Conservation (phyloP, 1,140 invertebrate genomes). For the Drosophila trapezifrons region DNA sequence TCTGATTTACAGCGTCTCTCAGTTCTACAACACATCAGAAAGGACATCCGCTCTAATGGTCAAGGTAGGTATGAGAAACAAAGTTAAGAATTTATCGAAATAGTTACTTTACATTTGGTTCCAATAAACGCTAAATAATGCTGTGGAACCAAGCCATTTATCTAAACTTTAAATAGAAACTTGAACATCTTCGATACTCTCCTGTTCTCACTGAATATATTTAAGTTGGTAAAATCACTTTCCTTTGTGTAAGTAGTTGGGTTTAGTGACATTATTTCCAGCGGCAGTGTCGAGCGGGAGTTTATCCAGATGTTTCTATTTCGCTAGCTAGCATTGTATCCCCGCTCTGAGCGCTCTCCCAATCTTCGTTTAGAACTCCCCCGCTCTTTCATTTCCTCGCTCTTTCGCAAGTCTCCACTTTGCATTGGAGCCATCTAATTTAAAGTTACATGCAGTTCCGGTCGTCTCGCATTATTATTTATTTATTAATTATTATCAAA, state of each 20-base stretch:
- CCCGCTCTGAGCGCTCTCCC: no score
- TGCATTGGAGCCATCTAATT: no score
- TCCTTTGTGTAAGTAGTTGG: neutral
- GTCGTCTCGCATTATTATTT: no score
- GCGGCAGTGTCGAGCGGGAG: no score
- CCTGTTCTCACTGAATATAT: neutral
- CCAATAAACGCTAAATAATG: neutral
- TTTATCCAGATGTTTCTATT: no score
- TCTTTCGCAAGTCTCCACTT: no score
- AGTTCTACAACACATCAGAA: constrained; percentile 98
- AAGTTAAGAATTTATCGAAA: neutral
- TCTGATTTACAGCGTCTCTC: constrained; percentile 96
- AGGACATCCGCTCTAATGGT: constrained; percentile 97
- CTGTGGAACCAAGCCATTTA: neutral
- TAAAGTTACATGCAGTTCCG: no score
- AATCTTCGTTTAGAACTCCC: no score
- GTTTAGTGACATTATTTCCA: constrained; percentile 11
- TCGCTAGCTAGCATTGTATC: no score
- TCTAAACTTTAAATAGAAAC: no score
- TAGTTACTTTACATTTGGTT: neutral
- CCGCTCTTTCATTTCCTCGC: no score
- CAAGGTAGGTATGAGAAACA: constrained; percentile 87
- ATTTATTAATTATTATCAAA: no score
- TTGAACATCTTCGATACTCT: neutral
- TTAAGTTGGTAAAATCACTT: neutral